Conservation (phyloP, 2,113 vertebrate genomes). For the Peucedramus taeniatus region DNA sequence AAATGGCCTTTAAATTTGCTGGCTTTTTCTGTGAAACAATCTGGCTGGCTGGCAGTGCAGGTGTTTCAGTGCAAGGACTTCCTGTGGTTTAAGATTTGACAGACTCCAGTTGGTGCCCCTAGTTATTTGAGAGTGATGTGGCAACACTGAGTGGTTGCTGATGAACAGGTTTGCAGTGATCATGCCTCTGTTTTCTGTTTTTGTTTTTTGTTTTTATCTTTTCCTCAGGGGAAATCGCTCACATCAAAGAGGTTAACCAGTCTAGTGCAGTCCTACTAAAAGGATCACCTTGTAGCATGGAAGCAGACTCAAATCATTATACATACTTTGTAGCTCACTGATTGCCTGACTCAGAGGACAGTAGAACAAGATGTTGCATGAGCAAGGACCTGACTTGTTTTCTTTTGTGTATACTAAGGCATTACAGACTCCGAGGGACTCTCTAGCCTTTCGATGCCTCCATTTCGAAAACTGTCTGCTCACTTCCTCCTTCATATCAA, state of each 20-base stretch:
- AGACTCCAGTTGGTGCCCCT: conserved; percentile 40
- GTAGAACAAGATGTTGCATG: conserved; percentile 90
- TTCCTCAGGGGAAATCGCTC: conserved; percentile 83
- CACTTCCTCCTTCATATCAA: conserved; percentile 75
- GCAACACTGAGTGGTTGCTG: conserved; percentile 36
- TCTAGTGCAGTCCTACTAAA: conserved; percentile 91
- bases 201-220: conserved; percentile 69
- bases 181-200: conserved; percentile 67
- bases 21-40: conserved; percentile 46
- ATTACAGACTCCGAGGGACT: conserved; percentile 76
- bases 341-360: conserved; percentile 79
- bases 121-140: conserved; percentile 42
- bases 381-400: conserved; percentile 83
- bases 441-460: conserved; percentile 72
- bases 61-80: neutral
- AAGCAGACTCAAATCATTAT: conserved; percentile 79
- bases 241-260: conserved; percentile 87
- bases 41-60: conserved; percentile 59
- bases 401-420: conserved; percentile 76
- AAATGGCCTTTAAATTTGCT: conserved; percentile 57
- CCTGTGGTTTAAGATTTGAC: conserved; percentile 38
- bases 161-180: conserved; percentile 63
- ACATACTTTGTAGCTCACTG: conserved; percentile 80
- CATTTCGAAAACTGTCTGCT: conserved; percentile 75
- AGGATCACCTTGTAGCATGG: conserved; percentile 79